A percentile compares a stretch with the other conserved stretches of the same genome.
Evolutionary conservation across 2,888 invertebrate genomes (phyloP).

Genomic region (Cephus runcator): DNA sequence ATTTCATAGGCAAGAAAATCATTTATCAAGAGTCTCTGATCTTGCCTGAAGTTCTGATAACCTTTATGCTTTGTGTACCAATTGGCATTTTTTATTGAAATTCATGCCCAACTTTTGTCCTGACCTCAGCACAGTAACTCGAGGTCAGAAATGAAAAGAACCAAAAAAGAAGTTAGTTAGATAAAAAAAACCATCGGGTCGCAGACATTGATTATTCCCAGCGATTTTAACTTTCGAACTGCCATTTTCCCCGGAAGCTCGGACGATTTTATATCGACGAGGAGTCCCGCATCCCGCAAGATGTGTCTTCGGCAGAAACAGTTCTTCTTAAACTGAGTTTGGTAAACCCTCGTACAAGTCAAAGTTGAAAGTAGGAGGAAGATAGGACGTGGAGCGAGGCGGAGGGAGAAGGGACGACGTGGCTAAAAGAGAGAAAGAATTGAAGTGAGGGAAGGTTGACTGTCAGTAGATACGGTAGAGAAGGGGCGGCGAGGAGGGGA

Average conservation of each 20-base stretch:
- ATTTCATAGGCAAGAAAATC: background rate
- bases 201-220: constrained; percentile 40
- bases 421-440: background rate
- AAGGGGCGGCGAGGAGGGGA: constrained; percentile 25
- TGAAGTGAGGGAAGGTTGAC: background rate
- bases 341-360: constrained; percentile 62
- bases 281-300: constrained; percentile 37
- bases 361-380: constrained; percentile 57
- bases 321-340: constrained; percentile 65
- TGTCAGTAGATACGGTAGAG: background rate
- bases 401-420: constrained; percentile 30
- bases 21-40: background rate
- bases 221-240: constrained; percentile 46
- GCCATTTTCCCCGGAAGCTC: constrained; percentile 43
- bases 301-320: constrained; percentile 52
- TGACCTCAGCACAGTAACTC: background rate
- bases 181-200: background rate
- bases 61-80: background rate
- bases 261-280: constrained; percentile 51
- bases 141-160: background rate
- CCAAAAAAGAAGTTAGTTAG: background rate
- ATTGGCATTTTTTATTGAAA: background rate
- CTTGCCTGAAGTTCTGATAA: background rate
- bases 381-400: constrained; percentile 12
- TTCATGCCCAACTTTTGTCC: background rate